phyloP scores from a whole-genome alignment of 2,797 vertebrate genomes.

The Crypturellus tataupa region DNA sequence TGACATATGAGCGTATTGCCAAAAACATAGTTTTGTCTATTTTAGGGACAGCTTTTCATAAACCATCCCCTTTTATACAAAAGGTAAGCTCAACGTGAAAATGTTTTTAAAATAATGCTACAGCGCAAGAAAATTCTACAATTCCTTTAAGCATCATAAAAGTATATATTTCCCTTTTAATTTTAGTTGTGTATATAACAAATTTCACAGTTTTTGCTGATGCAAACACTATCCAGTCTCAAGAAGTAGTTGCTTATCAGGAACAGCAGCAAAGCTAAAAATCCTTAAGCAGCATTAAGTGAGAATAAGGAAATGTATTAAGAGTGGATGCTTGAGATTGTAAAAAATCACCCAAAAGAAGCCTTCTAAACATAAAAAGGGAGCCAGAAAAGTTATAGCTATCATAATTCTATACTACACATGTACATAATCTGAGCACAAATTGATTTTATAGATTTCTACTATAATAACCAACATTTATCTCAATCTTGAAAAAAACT shows the following conservation, averaged over 20 bases:
- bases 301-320: neutral
- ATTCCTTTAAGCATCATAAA: neutral
- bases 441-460: neutral
- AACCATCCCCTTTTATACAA: neutral
- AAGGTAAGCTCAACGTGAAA: neutral
- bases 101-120: neutral
- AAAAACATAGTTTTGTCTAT: neutral
- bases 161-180: neutral
- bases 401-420: neutral
- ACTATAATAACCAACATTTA: neutral
- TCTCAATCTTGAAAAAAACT: neutral
- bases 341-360: neutral
- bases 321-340: neutral
- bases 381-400: neutral
- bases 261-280: conserved; percentile 20
- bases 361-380: neutral
- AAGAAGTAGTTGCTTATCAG: neutral
- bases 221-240: neutral
- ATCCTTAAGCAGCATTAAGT: neutral
- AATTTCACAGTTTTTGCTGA: conserved; percentile 23
- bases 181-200: neutral
- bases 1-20: neutral
- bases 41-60: neutral
- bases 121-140: neutral
- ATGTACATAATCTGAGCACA: fast-evolving